Evolutionary conservation across 2,113 vertebrate species (phyloP).

Genomic region (Echinops telfairi): DNA sequence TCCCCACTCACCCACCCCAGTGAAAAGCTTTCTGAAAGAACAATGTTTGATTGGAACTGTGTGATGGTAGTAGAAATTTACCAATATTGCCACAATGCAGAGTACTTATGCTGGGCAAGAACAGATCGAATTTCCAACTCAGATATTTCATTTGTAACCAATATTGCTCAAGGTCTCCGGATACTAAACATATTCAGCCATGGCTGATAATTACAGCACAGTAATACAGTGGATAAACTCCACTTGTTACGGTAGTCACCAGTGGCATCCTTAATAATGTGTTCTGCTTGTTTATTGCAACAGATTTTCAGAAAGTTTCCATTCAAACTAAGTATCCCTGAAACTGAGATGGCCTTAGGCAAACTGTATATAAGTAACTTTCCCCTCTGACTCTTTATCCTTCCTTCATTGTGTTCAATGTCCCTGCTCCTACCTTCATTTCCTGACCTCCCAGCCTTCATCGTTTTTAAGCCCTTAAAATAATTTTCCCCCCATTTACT

Average conservation of each 20-base stretch:
- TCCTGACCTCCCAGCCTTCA: conserved; percentile 8
- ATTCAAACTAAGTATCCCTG: conserved; percentile 42
- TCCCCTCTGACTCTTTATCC: background rate
- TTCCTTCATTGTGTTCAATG: conserved; percentile 37
- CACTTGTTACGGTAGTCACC: conserved; percentile 5
- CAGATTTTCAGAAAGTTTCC: conserved; percentile 60
- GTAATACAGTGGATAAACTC: conserved; percentile 3
- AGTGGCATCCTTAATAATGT: conserved; percentile 27
- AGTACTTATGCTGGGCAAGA: background rate
- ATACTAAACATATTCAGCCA: conserved; percentile 52
- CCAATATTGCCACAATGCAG: background rate
- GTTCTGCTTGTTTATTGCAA: conserved; percentile 26
- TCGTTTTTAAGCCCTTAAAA: conserved; percentile 40
- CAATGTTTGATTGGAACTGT: background rate
- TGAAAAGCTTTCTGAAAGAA: conserved; percentile 5
- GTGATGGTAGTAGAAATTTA: background rate
- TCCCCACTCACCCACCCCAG: too few relatives aligned
- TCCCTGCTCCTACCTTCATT: conserved; percentile 51
- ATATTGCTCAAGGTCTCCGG: background rate
- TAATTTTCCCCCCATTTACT: conserved; percentile 43
- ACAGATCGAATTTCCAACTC: background rate
- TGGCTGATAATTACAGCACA: conserved; percentile 36
- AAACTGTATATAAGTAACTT: conserved; percentile 28
- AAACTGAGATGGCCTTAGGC: background rate
- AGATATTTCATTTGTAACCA: background rate